Conservation (phyloP, 1,140 invertebrate genomes). For the Aphis craccivora region DNA sequence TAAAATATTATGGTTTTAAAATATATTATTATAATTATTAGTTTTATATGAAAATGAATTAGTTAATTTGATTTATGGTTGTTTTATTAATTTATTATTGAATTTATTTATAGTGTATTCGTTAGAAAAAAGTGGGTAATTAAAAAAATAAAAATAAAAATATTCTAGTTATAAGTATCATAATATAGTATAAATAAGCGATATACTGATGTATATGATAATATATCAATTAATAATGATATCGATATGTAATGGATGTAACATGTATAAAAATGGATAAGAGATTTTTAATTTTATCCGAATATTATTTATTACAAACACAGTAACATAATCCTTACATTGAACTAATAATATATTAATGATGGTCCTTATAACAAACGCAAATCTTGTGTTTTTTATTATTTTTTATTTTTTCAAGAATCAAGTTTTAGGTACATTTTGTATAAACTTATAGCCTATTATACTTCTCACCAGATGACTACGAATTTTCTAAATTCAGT, state of each 20-base stretch:
- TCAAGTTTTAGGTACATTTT: not conserved
- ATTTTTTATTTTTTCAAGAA: not conserved
- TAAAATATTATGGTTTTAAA: not conserved
- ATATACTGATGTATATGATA: not conserved
- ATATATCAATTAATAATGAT: not conserved
- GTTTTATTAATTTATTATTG: too few relatives aligned
- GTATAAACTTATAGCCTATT: not conserved
- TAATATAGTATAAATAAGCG: too few relatives aligned
- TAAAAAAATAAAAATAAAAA: not conserved
- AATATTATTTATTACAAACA: not conserved
- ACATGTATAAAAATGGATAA: not conserved
- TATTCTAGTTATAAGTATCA: not conserved
- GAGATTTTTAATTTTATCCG: not conserved
- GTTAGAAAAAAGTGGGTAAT: not conserved
- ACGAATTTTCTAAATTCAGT: not conserved
- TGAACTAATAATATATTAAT: slow-evolving; percentile 42
- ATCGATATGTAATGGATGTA: not conserved
- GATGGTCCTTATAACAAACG: slow-evolving; percentile 55
- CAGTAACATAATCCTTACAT: not conserved
- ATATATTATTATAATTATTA: not conserved
- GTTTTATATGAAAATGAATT: not conserved
- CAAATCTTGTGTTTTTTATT: slow-evolving; percentile 43
- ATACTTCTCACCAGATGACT: not conserved
- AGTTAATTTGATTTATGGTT: not conserved
- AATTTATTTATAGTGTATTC: not conserved